These are phyloP conservation scores for Telenomus remus DNA, from an alignment of 1,140 invertebrate genomes.

Conservation along the genomic window DNA sequence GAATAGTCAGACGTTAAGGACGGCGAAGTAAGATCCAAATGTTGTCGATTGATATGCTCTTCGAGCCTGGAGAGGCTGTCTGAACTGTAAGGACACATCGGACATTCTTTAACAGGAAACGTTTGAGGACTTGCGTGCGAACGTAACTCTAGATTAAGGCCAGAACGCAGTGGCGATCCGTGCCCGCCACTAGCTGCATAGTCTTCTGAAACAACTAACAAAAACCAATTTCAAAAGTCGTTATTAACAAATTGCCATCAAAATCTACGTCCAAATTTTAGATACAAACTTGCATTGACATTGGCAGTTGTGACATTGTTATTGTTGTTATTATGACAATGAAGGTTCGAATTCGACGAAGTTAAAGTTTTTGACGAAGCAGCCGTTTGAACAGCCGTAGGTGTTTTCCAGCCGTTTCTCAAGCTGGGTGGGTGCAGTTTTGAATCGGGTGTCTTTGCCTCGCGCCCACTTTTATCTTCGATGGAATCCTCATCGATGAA, in stretches of 20 bases:
- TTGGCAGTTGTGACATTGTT: constrained; percentile 67
- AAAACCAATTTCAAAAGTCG: too few relatives aligned
- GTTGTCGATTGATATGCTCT: constrained; percentile 89
- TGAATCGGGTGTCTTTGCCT: constrained; percentile 34
- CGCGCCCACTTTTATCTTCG: constrained; percentile 56
- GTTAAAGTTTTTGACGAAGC: constrained; percentile 52
- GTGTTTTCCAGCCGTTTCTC: constrained; percentile 69
- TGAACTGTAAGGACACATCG: constrained; percentile 87
- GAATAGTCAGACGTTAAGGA: constrained; percentile 77
- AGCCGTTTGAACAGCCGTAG: constrained; percentile 36
- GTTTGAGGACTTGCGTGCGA: constrained; percentile 70
- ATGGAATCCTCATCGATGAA: constrained; percentile 75
- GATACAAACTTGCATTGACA: constrained; percentile 57
- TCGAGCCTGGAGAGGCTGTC: constrained; percentile 84
- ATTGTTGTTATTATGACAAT: constrained; percentile 75
- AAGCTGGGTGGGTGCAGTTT: constrained; percentile 58
- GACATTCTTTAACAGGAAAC: constrained; percentile 78
- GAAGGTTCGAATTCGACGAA: constrained; percentile 60
- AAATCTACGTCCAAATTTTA: too few relatives aligned
- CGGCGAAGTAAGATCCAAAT: constrained; percentile 89
- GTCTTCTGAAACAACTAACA: constrained; percentile 51
- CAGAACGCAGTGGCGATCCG: constrained; percentile 76
- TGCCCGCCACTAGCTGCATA: constrained; percentile 66
- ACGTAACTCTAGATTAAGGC: constrained; percentile 75
- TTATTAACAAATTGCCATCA: too few relatives aligned